Evolutionary conservation across 2,888 invertebrate species (phyloP), one percentile per base, ranked within the genome.

Genomic region (Serrognathus titanus): DNA sequence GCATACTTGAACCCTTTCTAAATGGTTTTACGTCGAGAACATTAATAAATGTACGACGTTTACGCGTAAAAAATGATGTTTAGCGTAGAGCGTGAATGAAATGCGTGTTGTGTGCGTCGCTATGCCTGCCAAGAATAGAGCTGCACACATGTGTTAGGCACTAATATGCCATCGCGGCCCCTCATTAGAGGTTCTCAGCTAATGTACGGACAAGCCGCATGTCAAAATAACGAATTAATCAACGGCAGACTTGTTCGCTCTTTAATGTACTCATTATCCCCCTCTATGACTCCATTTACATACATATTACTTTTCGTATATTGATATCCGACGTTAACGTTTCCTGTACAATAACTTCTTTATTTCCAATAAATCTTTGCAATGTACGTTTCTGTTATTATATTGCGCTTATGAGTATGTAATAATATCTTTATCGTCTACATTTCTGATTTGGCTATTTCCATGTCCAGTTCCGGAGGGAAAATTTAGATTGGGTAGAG

Each of bases 191-290:
- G 56, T 61, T 62, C 63, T 62, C 72, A 71, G 74, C 74, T 77
- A 77, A 77, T 77, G 77, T 71, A 70, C 62, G 71, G 71, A 77
- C 76, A 77, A 75, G 73, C 72, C 71, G 69, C 70, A 69, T 67
- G 77, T 77, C 77, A 77, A 76, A 77, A 77, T 76, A 76, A 76
- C 73, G 69, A 75, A 77, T 77, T 76, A 76, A 77, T 77, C 77
- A 77, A 69, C 71, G 63, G 60, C 55, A 51, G 64, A 62, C 53
- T 47, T 50, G 50, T 38, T 46, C 52, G 36, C 51, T 58, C 52
- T 53, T 57, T 49, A 48, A 50, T 51, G 38, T 50, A 46, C 46
- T 48, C 48, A 53, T 50, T 45, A 41, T 45, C 39, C 35, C 20
- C 50, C 35, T 35, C 40, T 43, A 20, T 43, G 12, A 20, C 16